Evolutionary conservation across 2,888 invertebrate genomes (phyloP).

Genomic region (Galerucella calmariensis): DNA sequence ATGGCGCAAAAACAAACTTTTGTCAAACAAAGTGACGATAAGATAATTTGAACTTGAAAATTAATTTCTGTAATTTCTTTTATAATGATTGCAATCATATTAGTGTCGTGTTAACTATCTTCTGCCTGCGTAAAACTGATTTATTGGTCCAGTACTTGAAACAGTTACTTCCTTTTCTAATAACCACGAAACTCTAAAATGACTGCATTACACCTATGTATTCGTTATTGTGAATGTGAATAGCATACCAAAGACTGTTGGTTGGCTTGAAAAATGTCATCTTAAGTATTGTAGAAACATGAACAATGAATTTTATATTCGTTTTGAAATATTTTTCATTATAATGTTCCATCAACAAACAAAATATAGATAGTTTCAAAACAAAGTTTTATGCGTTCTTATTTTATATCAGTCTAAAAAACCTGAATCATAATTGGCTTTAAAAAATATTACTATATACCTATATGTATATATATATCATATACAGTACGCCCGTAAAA

Average conservation of each 20-base stretch:
- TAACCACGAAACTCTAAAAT: slow-evolving; percentile 38
- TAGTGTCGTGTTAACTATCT: not conserved
- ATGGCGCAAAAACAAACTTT: too few species aligned
- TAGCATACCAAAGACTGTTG: slow-evolving; percentile 63
- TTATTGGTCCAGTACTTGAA: slow-evolving; percentile 9
- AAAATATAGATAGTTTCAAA: not conserved
- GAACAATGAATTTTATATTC: slow-evolving; percentile 23
- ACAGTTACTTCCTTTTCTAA: slow-evolving; percentile 29
- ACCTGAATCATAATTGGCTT: too few species aligned
- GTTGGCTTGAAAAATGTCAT: slow-evolving; percentile 55
- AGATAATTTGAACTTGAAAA: not conserved
- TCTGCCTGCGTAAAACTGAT: not conserved
- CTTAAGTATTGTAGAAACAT: slow-evolving; percentile 14
- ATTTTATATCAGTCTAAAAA: too few species aligned
- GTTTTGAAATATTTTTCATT: slow-evolving; percentile 27
- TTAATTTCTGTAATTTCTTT: not conserved
- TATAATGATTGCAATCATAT: not conserved
- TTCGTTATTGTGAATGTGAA: slow-evolving; percentile 61
- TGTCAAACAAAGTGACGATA: not conserved
- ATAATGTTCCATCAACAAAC: not conserved
- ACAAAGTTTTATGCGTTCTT: too few species aligned
- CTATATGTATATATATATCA: too few species aligned
- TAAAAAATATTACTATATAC: too few species aligned
- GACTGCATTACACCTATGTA: slow-evolving; percentile 52
- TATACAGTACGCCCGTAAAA: too few species aligned